Evolutionary conservation across 2,888 invertebrate species (phyloP), one percentile per base, ranked within the genome.

Genomic region (Heliconius charithonia): DNA sequence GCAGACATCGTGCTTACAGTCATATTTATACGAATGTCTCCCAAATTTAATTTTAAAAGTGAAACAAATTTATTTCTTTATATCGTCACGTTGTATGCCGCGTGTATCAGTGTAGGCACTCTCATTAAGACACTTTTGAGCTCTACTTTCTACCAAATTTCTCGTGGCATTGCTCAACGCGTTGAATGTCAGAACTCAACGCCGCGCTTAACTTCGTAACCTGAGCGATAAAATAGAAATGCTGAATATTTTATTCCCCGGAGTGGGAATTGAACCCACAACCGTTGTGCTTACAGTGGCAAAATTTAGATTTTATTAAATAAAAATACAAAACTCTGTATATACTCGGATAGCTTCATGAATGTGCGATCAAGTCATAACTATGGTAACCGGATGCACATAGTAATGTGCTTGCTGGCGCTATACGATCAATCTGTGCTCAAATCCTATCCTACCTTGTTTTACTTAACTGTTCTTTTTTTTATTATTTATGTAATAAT

Each of bases 371-470:
- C 29, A 67, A 66, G 56, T 37, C 51, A 63, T 76, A 67, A 79
- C 71, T 67, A 76, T 79, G 77, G 51, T 56, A 76, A 79, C 67
- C n/a, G 65, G 51, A 79, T 79, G 76, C 79, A 77, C 79, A 79
- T 79, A 79, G 67, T 79, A 74, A 79, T 79, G 67, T 69, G 62
- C 62, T 76, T 69, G 73, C 59, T 69, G 74, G 51, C 76, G 73
- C 51, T 63, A 25, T 22, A 62, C 27, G 69, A 74, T 73, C 79
- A 79, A 79, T 79, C 79, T 79, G 76, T 72, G 72, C 32, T 41
- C 71, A 37, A 76, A 72, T 45, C 65, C 27, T 51, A 51, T 51
- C 32, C 27, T 63, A 51, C 65, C 29, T 32, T 66, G 69, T 69
- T 69, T 45, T 25, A 25, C 69, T 41, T 41, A 66, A 56, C 25